Percentiles rank a stretch among this genome's conserved stretches.
Conservation (phyloP, 1,140 invertebrate genomes). For the Dendrolimus punctatus region DNA sequence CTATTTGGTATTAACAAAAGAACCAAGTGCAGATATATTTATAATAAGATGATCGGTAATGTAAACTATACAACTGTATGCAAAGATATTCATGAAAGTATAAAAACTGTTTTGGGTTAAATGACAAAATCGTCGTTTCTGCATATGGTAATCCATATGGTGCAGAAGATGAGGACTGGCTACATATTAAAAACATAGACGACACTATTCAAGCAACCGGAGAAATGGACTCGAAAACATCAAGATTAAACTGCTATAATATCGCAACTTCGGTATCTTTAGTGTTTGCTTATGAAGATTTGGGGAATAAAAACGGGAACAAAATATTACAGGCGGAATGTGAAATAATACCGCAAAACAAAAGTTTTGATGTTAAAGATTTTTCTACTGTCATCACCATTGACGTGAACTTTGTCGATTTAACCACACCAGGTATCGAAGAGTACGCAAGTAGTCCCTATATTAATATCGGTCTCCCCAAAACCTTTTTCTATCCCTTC, state of each 20-base stretch:
- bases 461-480: slow-evolving; percentile 40
- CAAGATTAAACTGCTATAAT: slow-evolving; percentile 39
- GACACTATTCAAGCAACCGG: slow-evolving; percentile 18
- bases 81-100: slow-evolving; percentile 30
- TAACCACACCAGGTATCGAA: slow-evolving; percentile 22
- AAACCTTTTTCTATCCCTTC: slow-evolving; percentile 49
- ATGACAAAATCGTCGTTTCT: slow-evolving; percentile 29
- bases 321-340: slow-evolving; percentile 34
- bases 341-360: slow-evolving; percentile 21
- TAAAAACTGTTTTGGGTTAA: slow-evolving; percentile 28
- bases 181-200: slow-evolving; percentile 17
- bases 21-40: slow-evolving; percentile 33
- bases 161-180: slow-evolving; percentile 35
- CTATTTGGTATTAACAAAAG: slow-evolving; percentile 46
- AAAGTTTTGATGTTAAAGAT: slow-evolving; percentile 32
- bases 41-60: slow-evolving; percentile 12
- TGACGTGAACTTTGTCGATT: slow-evolving; percentile 43
- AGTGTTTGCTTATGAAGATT: slow-evolving; percentile 32
- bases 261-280: slow-evolving; percentile 32
- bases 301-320: slow-evolving; percentile 12
- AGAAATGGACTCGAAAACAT: slow-evolving; percentile 22
- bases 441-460: slow-evolving; percentile 36
- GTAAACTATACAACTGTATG: slow-evolving; percentile 32
- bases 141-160: slow-evolving; percentile 41
- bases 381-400: slow-evolving; percentile 36